phyloP scores from a whole-genome alignment of 2,113 vertebrate genomes.

The Callopanchax toddi region DNA sequence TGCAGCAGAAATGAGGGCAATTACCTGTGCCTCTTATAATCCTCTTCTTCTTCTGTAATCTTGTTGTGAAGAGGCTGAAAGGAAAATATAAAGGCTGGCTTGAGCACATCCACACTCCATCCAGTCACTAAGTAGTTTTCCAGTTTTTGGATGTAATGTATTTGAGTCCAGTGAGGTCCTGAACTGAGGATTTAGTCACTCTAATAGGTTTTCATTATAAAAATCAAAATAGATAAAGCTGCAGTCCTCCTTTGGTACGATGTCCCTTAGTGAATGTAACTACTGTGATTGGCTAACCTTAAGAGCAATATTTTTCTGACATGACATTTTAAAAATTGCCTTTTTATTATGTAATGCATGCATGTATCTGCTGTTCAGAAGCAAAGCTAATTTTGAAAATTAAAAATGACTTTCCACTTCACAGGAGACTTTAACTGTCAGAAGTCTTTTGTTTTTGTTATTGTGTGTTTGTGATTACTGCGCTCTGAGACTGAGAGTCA shows the following conservation, averaged over 20 bases:
- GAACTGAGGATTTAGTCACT: constrained; percentile 34
- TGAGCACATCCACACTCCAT: constrained; percentile 42
- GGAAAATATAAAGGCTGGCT: constrained; percentile 44
- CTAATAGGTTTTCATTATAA: too few relatives aligned
- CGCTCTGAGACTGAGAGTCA: too few relatives aligned
- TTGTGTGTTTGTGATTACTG: too few relatives aligned
- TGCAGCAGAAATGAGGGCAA: constrained; percentile 60
- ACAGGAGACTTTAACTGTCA: background rate
- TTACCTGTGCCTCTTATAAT: constrained; percentile 61
- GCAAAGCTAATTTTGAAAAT: background rate
- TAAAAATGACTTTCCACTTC: background rate
- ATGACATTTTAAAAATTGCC: too few relatives aligned
- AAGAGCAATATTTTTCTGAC: too few relatives aligned
- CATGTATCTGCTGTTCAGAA: background rate
- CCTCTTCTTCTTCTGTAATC: constrained; percentile 41
- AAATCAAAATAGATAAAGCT: too few relatives aligned
- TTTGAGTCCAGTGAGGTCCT: constrained; percentile 37
- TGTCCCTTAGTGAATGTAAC: too few relatives aligned
- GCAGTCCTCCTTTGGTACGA: too few relatives aligned
- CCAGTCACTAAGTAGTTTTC: constrained; percentile 33
- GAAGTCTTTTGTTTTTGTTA: background rate
- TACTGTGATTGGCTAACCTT: too few relatives aligned
- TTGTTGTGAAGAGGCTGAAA: constrained; percentile 44
- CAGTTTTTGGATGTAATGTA: constrained; percentile 12
- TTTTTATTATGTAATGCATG: too few relatives aligned